Percentiles rank a stretch among this genome's conserved stretches.
These are phyloP conservation scores for Procambarus virginalis DNA, from an alignment of 1,140 invertebrate species.

Conservation along the genomic window DNA sequence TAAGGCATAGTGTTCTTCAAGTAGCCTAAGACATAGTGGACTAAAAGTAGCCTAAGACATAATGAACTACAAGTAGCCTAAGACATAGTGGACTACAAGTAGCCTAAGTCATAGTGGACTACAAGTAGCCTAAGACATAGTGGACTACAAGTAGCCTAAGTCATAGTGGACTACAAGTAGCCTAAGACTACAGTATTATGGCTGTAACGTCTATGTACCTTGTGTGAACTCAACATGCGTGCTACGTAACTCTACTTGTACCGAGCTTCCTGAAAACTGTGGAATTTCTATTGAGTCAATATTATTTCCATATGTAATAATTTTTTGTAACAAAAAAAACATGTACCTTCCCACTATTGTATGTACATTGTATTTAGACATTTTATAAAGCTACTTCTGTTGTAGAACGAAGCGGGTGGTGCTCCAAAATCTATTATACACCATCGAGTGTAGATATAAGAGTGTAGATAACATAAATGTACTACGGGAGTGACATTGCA, in stretches of 20 bases:
- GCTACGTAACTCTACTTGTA: not conserved
- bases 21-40: too few relatives aligned
- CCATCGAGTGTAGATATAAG: too few relatives aligned
- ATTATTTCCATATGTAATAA: too few relatives aligned
- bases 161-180: too few relatives aligned
- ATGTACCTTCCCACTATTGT: conserved; percentile 1
- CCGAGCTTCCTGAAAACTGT: not conserved
- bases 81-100: too few relatives aligned
- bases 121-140: too few relatives aligned
- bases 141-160: too few relatives aligned
- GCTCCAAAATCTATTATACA: not conserved
- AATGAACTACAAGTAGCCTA: too few relatives aligned
- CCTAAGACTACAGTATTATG: not conserved
- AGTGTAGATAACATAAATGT: too few relatives aligned
- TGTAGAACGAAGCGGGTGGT: not conserved
- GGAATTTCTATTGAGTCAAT: not conserved
- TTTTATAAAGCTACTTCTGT: not conserved
- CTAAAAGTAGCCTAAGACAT: too few relatives aligned
- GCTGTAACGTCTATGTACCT: not conserved
- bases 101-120: too few relatives aligned
- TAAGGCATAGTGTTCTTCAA: not conserved
- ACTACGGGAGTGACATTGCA: too few relatives aligned
- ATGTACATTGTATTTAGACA: not conserved
- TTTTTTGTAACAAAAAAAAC: not conserved
- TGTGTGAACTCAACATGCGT: not conserved